A percentile compares a stretch with the other conserved stretches of the same genome.
phyloP scores from a whole-genome alignment of 2,888 invertebrate genomes.

The Spialia ferax region DNA sequence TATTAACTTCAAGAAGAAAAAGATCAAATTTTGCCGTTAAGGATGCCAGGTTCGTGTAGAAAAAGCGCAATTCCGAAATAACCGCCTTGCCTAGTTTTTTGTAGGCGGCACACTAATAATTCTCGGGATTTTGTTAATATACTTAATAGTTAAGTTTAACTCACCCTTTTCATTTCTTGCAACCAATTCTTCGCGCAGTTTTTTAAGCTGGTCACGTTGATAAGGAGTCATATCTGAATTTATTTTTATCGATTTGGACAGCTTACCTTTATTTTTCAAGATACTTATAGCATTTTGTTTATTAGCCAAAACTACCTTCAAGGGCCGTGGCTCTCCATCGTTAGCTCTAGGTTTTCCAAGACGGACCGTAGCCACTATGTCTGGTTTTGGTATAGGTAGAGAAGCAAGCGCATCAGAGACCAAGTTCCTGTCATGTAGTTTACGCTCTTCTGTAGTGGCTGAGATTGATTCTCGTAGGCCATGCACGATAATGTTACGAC shows the following conservation, averaged over 20 bases:
- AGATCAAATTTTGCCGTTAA: conserved; percentile 30
- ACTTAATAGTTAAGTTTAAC: conserved; percentile 9
- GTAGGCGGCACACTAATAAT: not conserved
- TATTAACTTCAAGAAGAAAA: conserved; percentile 22
- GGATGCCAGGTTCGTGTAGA: conserved; percentile 32
- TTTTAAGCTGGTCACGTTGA: conserved; percentile 16
- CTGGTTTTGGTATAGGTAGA: not conserved
- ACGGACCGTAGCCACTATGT: conserved; percentile 2
- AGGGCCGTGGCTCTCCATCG: conserved; percentile 17
- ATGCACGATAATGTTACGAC: not conserved
- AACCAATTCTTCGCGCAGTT: conserved; percentile 18
- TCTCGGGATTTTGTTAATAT: conserved; percentile 8
- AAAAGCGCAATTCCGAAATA: conserved; percentile 16
- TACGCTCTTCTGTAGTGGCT: conserved; percentile 1
- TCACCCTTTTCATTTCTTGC: conserved; percentile 7
- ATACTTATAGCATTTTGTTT: conserved; percentile 13
- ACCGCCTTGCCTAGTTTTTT: conserved; percentile 3
- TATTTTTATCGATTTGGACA: conserved; percentile 13
- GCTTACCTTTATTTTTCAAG: conserved; percentile 19
- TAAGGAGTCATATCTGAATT: conserved; percentile 14
- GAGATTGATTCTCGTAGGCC: conserved; percentile 1
- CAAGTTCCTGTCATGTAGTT: not conserved
- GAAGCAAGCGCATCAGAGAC: conserved; percentile 2
- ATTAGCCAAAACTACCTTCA: conserved; percentile 17
- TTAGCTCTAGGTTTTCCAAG: conserved; percentile 1